phyloP scores from a whole-genome alignment of 1,140 invertebrate species.

The Plodia interpunctella region DNA sequence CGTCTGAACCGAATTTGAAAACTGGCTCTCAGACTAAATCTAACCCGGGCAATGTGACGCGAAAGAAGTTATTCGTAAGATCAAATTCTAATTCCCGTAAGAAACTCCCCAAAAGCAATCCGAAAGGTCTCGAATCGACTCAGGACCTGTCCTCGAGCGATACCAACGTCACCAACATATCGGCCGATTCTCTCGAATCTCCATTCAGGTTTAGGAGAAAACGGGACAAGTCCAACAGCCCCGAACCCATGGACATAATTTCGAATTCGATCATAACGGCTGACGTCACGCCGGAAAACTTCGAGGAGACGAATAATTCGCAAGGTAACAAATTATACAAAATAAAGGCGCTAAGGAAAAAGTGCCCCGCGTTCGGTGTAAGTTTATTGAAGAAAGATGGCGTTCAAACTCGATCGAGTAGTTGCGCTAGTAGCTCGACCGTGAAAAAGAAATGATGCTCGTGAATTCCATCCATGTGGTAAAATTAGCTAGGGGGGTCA shows the following conservation, averaged over 20 bases:
- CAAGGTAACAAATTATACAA: slow-evolving; percentile 73
- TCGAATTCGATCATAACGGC: slow-evolving; percentile 59
- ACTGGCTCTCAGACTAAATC: slow-evolving; percentile 42
- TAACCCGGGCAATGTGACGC: slow-evolving; percentile 32
- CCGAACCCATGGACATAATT: slow-evolving; percentile 69
- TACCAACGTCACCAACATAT: slow-evolving; percentile 71
- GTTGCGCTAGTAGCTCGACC: slow-evolving; percentile 56
- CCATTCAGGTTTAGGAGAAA: slow-evolving; percentile 68
- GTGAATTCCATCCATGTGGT: slow-evolving; percentile 21
- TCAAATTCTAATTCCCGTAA: slow-evolving; percentile 65
- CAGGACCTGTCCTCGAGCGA: slow-evolving; percentile 71
- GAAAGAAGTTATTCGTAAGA: slow-evolving; percentile 65
- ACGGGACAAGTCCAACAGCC: slow-evolving; percentile 66
- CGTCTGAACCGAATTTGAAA: slow-evolving; percentile 65
- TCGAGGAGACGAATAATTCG: slow-evolving; percentile 65
- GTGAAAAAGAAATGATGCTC: slow-evolving; percentile 72
- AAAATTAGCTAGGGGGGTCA: slow-evolving; percentile 21
- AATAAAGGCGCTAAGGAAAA: slow-evolving; percentile 71
- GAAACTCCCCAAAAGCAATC: slow-evolving; percentile 57
- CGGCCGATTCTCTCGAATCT: slow-evolving; percentile 66
- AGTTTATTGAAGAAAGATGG: slow-evolving; percentile 66
- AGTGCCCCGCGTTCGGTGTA: slow-evolving; percentile 61
- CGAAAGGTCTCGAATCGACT: slow-evolving; percentile 52
- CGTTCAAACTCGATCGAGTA: slow-evolving; percentile 63
- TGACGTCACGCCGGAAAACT: slow-evolving; percentile 61